phyloP scores from a whole-genome alignment of 2,797 vertebrate genomes.

The Clarias pachynema region DNA sequence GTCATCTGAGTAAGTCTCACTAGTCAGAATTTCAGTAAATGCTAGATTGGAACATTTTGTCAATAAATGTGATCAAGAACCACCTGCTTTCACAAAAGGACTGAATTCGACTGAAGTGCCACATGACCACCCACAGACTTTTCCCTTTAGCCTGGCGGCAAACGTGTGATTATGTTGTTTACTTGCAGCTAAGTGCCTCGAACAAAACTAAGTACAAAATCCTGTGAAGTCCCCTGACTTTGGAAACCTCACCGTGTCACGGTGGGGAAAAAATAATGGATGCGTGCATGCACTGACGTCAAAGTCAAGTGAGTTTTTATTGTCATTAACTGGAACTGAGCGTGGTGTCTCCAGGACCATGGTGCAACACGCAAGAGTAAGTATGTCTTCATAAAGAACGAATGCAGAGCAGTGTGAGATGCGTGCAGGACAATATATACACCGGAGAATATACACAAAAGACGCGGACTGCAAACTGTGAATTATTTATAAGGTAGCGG shows the following conservation, averaged over 20 bases:
- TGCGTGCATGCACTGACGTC: background rate
- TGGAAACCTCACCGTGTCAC: background rate
- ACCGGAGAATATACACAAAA: too few species aligned
- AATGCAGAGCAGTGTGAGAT: too few species aligned
- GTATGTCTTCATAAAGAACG: background rate
- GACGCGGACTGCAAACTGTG: too few species aligned
- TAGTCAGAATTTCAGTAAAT: background rate
- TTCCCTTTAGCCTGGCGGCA: background rate
- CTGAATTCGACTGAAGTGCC: background rate
- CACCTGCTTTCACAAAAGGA: conserved; percentile 10
- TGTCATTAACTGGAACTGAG: background rate
- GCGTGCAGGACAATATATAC: too few species aligned
- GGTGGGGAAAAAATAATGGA: too few species aligned
- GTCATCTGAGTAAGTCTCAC: background rate
- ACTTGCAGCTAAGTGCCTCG: conserved; percentile 8
- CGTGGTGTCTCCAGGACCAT: background rate
- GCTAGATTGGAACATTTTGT: background rate
- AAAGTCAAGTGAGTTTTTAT: background rate
- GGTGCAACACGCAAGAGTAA: background rate
- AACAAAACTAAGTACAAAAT: background rate
- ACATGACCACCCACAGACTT: conserved; percentile 13
- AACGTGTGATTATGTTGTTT: conserved; percentile 27
- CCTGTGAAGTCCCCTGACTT: background rate
- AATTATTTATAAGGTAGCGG: too few species aligned
- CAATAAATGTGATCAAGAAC: background rate